Base-by-base conservation (phyloP, 2,113 vertebrate species). In the Turnix velox region DNA sequence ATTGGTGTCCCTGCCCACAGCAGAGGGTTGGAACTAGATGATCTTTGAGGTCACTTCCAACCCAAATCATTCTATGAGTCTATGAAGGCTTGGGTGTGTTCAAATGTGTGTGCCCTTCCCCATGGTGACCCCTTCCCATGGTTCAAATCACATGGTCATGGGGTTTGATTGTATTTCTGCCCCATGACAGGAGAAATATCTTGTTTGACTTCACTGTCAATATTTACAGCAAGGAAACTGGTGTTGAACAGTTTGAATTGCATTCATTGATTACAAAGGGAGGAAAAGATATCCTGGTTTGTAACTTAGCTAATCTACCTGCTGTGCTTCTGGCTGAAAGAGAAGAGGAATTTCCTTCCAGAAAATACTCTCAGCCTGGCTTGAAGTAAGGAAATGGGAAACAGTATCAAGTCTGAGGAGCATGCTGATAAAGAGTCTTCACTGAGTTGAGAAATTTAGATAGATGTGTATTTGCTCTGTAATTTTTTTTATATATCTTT, bases 261-360 rank as follows among this genome's bases (percentile, higher is more conserved):
- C 40, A 33, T 49, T 20, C 4, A 4, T 74, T 33, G n/a, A 7
- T 86, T 30, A 40, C 19, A 85, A 59, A 23, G 72, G 49, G 30
- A 84, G 65, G 43, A n/a, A 51, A 31, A 45, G 25, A 33, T 28
- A 30, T 73, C 39, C 16, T 74, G 20, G 30, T 90, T 76, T 82
- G 33, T 92, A 75, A 40, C 22, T 84, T 75, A 80, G 40, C 40
- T 78, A 9, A 35, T 63, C 33, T 49, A n/a, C 37, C 54, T 74
- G 51, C 48, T 78, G n/a, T 65, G 22, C 48, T 73, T 49, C 45
- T 72, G 45, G 35, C 45, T 78, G 48, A 13, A 80, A 88, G 27
- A 79, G 65, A 43, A 52, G 68, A 94, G 49, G 14, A 69, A 55
- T 78, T 94, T 76, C 46, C 9, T 80, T 88, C 65, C 40, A 90